Base-by-base conservation (phyloP, 2,113 vertebrate genomes). In the Collichthys lucidus region DNA sequence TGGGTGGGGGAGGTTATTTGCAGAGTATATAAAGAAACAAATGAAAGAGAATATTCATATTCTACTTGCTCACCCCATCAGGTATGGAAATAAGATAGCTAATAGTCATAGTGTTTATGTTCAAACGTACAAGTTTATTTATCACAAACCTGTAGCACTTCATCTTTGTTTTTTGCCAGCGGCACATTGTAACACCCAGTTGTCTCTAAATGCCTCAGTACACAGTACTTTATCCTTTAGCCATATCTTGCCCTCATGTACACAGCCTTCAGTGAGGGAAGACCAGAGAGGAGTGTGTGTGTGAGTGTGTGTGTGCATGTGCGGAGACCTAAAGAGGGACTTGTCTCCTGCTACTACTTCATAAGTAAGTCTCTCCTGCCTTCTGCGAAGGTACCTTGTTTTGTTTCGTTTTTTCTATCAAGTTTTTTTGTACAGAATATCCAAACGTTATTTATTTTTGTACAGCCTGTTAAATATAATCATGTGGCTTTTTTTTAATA, bases 381-480 rank as follows among this genome's bases (percentile, higher is more conserved):
- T 99, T 99, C 97, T 93, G 90, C 86, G 98, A 99, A 99, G 97
- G 97, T 93, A 77, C 46, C 22, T 64, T 92, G 90, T 94, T 96
- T 56, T 15, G 46, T 47, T 49, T 49, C 17, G 12, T 15, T 94
- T 94, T 63, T 80, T 94, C 64, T 66, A 63, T 78, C 49, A 46
- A 76, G 26, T 74, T 71, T 61, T 91, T 91, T 95, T 95, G 94
- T 95, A 95, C 91, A 96, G 92, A 96, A 95, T 95, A 94, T 93
- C 74, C 89, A 92, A 92, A 94, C 93, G 74, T 95, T 99, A 99
- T 99, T 99, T 99, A 99, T 99, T 99, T 99, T 99, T 99, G 97
- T 99, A 99, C 97, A 97, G 96, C 95, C 96, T 96, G 95, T 97
- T 96, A 96, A 96, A 97, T 96, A 95, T 97, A 97, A 97, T 95